Evolutionary conservation across 2,888 invertebrate species (phyloP).

Genomic region (Invenusta paracnida): DNA sequence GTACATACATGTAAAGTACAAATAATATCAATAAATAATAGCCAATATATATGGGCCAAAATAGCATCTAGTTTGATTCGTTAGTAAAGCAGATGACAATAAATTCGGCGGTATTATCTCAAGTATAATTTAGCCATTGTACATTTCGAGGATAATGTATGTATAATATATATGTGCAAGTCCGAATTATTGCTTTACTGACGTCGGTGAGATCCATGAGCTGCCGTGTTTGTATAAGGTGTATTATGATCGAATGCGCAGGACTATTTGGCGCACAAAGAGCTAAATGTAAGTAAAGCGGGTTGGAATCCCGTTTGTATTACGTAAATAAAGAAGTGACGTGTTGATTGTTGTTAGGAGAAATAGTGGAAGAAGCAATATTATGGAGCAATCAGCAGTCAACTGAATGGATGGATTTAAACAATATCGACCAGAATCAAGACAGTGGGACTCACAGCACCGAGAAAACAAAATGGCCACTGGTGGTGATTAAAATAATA

Average conservation of each 20-base stretch:
- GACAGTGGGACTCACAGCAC: constrained; percentile 20
- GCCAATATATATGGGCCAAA: constrained; percentile 9
- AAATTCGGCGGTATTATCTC: background rate
- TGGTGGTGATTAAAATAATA: background rate
- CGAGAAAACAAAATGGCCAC: constrained; percentile 18
- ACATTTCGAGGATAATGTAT: too few species aligned
- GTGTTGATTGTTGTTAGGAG: background rate
- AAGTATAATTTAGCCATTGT: too few species aligned
- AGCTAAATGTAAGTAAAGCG: too few species aligned
- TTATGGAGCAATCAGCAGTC: constrained; percentile 25
- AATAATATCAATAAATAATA: constrained; percentile 14
- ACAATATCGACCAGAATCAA: constrained; percentile 1
- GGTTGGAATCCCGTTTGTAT: background rate
- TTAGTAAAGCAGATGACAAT: constrained; percentile 4
- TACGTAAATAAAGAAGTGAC: background rate
- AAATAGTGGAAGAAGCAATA: background rate
- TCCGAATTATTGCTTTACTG: background rate
- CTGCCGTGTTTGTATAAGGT: background rate
- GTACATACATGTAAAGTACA: constrained; percentile 5
- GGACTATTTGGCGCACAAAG: too few species aligned
- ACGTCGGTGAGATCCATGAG: background rate
- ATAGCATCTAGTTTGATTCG: constrained; percentile 2
- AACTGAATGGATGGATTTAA: background rate
- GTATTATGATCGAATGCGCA: too few species aligned
- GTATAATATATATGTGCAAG: too few species aligned